These are phyloP conservation scores for Drosophila sp. DNA, from an alignment of 1,140 invertebrate species.

Conservation along the genomic window DNA sequence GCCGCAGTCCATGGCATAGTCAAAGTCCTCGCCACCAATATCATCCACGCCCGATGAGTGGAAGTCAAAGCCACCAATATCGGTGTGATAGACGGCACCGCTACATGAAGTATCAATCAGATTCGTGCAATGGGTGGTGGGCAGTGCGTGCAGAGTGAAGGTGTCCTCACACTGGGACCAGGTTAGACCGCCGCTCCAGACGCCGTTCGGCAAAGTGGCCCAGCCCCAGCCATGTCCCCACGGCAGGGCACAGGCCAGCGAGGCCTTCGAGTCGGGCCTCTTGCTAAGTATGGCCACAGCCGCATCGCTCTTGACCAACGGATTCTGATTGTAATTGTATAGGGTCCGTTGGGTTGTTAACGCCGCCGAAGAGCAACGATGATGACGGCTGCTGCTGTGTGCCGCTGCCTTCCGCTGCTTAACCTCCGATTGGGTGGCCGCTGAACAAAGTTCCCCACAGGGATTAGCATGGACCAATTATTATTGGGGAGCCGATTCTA, in stretches of 20 bases:
- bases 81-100: conserved; percentile 85
- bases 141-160: conserved; percentile 86
- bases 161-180: conserved; percentile 87
- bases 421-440: conserved; percentile 85
- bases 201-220: conserved; percentile 86
- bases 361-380: conserved; percentile 33
- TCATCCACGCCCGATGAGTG: conserved; percentile 84
- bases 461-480: background rate
- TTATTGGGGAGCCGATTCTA: conserved; percentile 37
- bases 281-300: conserved; percentile 82
- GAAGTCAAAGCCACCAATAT: conserved; percentile 85
- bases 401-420: conserved; percentile 73
- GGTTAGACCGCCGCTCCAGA: conserved; percentile 86
- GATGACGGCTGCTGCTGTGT: conserved; percentile 35
- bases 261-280: conserved; percentile 79
- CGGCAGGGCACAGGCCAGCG: conserved; percentile 76
- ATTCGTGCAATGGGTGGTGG: conserved; percentile 86
- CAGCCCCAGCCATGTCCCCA: conserved; percentile 86
- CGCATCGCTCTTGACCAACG: conserved; percentile 78
- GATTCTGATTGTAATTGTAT: conserved; percentile 76
- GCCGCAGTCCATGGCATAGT: conserved; percentile 86
- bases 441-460: conserved; percentile 51
- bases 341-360: conserved; percentile 59
- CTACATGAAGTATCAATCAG: conserved; percentile 84
- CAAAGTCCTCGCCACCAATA: conserved; percentile 85